phyloP scores from a whole-genome alignment of 2,113 vertebrate genomes.

The Cavia porcellus region DNA sequence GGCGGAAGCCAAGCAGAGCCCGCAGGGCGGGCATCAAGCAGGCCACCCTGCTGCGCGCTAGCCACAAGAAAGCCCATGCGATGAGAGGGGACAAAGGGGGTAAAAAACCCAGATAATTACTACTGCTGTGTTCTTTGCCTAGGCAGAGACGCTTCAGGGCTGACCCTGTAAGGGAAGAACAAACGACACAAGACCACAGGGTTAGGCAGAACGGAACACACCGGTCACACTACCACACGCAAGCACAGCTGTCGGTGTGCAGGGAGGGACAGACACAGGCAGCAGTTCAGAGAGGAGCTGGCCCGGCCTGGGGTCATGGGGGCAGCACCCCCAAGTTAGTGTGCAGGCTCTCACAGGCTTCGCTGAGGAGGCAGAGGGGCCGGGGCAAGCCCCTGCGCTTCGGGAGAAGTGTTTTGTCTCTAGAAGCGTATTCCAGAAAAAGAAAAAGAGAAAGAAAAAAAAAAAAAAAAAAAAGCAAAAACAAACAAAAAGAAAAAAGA shows the following conservation, averaged over 20 bases:
- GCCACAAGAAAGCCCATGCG: conserved; percentile 89
- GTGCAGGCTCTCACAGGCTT: conserved; percentile 86
- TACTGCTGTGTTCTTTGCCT: conserved; percentile 99
- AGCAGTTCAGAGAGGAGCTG: conserved; percentile 86
- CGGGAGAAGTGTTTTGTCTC: conserved; percentile 77
- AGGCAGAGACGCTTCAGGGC: conserved; percentile 99
- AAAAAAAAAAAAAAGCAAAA: background rate
- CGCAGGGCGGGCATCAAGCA: background rate
- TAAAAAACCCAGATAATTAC: conserved; percentile 97
- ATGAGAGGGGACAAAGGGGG: conserved; percentile 87
- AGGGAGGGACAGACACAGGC: conserved; percentile 89
- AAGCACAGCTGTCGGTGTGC: conserved; percentile 91
- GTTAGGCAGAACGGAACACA: conserved; percentile 94
- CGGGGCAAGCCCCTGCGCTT: conserved; percentile 84
- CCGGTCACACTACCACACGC: conserved; percentile 92
- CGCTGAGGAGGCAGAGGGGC: conserved; percentile 80
- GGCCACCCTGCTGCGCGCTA: conserved; percentile 76
- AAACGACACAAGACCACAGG: conserved; percentile 97
- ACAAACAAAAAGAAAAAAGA: conserved; percentile 29
- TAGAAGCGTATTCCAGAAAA: conserved; percentile 48
- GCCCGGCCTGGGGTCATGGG: conserved; percentile 81
- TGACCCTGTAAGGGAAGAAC: conserved; percentile 97
- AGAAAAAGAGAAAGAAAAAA: background rate
- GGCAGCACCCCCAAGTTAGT: conserved; percentile 84
- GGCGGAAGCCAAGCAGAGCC: conserved; percentile 4